Evolutionary conservation across 64 coral and sea anemone species (phyloP).

Genomic region (Porites australiensis): DNA sequence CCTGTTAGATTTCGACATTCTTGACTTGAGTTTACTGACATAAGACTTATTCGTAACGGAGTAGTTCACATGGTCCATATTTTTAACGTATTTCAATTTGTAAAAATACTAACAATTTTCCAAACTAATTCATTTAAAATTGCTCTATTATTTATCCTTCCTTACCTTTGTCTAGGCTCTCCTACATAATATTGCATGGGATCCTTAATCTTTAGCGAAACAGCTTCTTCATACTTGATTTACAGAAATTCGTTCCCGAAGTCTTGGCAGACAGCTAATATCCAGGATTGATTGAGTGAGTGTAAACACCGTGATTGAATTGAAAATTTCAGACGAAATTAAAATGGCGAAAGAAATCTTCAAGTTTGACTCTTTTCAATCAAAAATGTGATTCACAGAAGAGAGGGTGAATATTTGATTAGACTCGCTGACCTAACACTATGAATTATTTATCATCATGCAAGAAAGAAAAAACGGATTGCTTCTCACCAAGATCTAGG

Average conservation of each 20-base stretch:
- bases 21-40: too few species aligned
- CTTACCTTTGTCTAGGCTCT: neutral
- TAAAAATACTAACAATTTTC: too few species aligned
- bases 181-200: neutral
- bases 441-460: conserved; percentile 15
- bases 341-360: neutral
- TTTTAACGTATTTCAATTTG: too few species aligned
- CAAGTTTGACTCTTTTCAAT: neutral
- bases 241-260: neutral
- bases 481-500: neutral
- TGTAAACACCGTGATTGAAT: neutral
- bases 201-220: neutral
- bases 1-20: too few species aligned
- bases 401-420: neutral
- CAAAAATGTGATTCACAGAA: neutral
- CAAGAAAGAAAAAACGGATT: neutral
- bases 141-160: neutral
- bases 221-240: neutral
- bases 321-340: neutral
- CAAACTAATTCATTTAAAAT: neutral
- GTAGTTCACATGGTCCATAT: too few species aligned
- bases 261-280: neutral
- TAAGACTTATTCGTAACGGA: too few species aligned
- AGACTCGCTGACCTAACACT: conserved; percentile 22
- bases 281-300: neutral